Evolutionary conservation across 1,140 invertebrate genomes (phyloP).

Genomic region (Sesamia nonagrioides): DNA sequence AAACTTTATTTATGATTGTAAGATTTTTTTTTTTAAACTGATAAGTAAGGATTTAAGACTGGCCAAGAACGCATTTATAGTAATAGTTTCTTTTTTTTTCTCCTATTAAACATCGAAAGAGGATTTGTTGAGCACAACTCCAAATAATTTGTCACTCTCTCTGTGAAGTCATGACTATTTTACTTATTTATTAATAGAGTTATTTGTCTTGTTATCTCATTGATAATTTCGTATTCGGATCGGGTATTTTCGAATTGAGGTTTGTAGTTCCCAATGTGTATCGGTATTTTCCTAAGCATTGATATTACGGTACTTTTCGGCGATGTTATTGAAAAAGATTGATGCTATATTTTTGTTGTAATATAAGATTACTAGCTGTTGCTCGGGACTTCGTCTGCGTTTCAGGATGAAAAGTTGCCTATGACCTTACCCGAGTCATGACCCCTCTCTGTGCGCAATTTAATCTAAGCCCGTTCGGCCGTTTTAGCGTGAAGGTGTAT

Average conservation of each 20-base stretch:
- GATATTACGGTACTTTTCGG: background rate
- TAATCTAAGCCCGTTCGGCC: too few species aligned
- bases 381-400: too few species aligned
- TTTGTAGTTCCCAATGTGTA: background rate
- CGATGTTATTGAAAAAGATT: background rate
- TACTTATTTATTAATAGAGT: background rate
- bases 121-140: background rate
- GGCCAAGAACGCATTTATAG: too few species aligned
- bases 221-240: slow-evolving; percentile 13
- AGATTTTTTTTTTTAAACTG: background rate
- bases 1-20: background rate
- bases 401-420: too few species aligned
- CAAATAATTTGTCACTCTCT: background rate
- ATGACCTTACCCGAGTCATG: too few species aligned
- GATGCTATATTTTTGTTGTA: background rate
- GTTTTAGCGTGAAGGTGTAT: too few species aligned
- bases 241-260: slow-evolving; percentile 15
- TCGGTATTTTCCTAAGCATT: background rate
- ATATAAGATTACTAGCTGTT: background rate
- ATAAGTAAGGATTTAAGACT: background rate
- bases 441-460: too few species aligned
- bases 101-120: too few species aligned
- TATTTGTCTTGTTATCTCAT: slow-evolving; percentile 6
- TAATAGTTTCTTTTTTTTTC: too few species aligned
- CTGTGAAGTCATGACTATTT: background rate